Evolutionary conservation across 23 tunicate genomes (phyloP).

Genomic region (Trididemnum nubilum): DNA sequence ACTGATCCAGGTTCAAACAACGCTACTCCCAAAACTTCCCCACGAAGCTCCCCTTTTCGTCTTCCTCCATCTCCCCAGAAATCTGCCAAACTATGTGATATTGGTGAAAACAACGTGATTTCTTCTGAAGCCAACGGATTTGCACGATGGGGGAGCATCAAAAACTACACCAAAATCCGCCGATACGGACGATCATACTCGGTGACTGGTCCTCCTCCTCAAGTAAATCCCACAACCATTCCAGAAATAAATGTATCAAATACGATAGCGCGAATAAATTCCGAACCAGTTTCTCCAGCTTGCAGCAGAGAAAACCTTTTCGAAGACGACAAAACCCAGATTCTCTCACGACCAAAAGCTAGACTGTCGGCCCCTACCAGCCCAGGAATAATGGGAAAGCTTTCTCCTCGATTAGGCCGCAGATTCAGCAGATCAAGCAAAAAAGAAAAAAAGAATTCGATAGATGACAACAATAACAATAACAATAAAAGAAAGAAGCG

Average conservation of each 20-base stretch:
- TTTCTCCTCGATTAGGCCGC: slow-evolving; percentile 52
- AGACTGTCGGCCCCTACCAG: not conserved
- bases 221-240: not conserved
- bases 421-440: slow-evolving; percentile 1
- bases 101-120: slow-evolving; percentile 8
- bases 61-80: not conserved
- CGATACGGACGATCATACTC: slow-evolving; percentile 13
- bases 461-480: slow-evolving; percentile 29
- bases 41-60: not conserved
- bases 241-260: slow-evolving; percentile 17
- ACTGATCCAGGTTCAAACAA: not conserved
- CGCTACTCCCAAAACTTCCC: not conserved
- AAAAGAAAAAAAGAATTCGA: not conserved
- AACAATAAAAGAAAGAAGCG: not conserved
- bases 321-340: slow-evolving; percentile 20
- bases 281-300: slow-evolving; percentile 46
- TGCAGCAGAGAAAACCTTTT: slow-evolving; percentile 56
- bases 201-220: not conserved
- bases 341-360: too few species aligned
- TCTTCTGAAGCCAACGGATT: not conserved
- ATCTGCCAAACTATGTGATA: not conserved
- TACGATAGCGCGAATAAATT: slow-evolving; percentile 19
- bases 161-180: not conserved
- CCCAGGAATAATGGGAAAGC: slow-evolving; percentile 9
- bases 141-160: not conserved